Conservation (phyloP, 2,888 invertebrate species). For the Parnassius glacialis region DNA sequence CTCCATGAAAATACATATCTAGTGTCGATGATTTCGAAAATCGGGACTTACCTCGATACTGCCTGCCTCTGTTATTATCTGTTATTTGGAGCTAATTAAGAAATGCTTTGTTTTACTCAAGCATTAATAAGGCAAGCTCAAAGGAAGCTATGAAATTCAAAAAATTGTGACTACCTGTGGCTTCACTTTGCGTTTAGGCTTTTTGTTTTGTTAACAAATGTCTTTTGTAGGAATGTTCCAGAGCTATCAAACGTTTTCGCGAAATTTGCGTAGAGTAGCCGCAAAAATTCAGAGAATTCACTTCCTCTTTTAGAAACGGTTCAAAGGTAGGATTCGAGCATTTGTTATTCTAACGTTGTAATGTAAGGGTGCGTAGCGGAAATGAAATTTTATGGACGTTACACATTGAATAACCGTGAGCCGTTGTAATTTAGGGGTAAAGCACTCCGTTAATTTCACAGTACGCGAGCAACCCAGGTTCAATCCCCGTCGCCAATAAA, state of each 20-base stretch:
- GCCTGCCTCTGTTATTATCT: no score
- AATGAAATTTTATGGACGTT: conserved; percentile 23
- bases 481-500: no score
- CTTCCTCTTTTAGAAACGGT: not conserved
- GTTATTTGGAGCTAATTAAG: no score
- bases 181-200: not conserved
- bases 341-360: conserved; percentile 19
- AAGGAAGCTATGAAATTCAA: not conserved
- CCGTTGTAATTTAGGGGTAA: no score
- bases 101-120: no score
- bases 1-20: no score
- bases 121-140: no score
- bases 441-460: no score
- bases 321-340: not conserved
- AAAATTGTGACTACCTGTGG: conserved; percentile 1
- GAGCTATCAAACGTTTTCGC: conserved; percentile 4
- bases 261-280: conserved; percentile 19
- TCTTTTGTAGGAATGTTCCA: not conserved
- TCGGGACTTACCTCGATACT: no score
- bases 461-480: no score
- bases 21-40: no score
- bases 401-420: conserved; percentile 10
- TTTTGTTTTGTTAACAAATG: conserved; percentile 8
- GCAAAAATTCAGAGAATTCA: conserved; percentile 18
- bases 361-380: conserved; percentile 14